A percentile compares a stretch with the other conserved stretches of the same genome.
These are phyloP conservation scores for Netelia inedita DNA, from an alignment of 2,888 invertebrate genomes.

Conservation along the genomic window DNA sequence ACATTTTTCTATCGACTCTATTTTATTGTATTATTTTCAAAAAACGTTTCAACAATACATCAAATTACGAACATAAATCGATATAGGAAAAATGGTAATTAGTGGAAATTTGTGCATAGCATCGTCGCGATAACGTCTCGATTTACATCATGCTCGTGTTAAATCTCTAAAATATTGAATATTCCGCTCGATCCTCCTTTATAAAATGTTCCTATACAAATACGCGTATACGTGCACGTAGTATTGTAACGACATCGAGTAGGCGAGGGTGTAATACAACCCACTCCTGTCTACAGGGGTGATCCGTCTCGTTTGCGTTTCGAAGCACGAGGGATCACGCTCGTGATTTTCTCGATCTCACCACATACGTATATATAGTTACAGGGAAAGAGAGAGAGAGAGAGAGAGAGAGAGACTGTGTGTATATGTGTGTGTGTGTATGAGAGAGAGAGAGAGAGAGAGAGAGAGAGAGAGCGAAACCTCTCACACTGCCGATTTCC, in stretches of 20 bases:
- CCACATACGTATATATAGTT: background rate
- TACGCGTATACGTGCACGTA: background rate
- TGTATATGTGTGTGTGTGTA: background rate
- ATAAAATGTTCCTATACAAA: background rate
- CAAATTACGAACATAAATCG: background rate
- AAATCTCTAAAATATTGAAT: constrained; percentile 21
- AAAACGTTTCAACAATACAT: too few species aligned
- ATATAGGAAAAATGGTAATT: background rate
- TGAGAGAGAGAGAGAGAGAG: background rate
- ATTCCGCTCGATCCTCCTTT: background rate
- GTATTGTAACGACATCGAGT: constrained; percentile 6
- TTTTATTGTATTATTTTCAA: too few species aligned
- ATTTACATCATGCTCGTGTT: background rate
- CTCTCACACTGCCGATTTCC: constrained; percentile 35
- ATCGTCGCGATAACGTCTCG: background rate
- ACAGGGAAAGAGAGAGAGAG: background rate
- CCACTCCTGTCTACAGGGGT: background rate
- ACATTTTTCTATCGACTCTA: too few species aligned
- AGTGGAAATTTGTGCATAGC: background rate
- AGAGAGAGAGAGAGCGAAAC: background rate
- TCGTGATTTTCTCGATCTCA: constrained; percentile 59
- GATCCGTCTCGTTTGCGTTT: constrained; percentile 51
- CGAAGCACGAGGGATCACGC: background rate
- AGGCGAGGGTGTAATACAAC: constrained; percentile 46
- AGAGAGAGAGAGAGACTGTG: background rate